Conservation (phyloP, 2,888 invertebrate species). For the Lithodes maja region DNA sequence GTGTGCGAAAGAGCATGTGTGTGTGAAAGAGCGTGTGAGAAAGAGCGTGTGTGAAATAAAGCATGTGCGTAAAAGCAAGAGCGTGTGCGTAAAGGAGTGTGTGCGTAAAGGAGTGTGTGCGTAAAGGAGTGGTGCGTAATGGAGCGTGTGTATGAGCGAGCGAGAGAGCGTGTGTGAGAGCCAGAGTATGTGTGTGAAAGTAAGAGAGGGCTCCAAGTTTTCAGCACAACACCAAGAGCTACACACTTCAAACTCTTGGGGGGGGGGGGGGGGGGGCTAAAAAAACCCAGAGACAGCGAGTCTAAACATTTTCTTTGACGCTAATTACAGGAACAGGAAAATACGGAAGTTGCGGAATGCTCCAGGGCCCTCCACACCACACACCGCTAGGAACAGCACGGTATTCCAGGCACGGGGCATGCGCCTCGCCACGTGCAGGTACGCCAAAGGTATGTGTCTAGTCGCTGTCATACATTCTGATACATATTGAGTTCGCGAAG, state of each 20-base stretch:
- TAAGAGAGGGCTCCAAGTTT: not conserved
- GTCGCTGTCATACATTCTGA: no score
- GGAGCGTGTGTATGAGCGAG: no score
- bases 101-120: no score
- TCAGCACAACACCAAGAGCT: not conserved
- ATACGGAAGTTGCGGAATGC: conserved; percentile 29
- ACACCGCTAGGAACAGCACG: conserved; percentile 7
- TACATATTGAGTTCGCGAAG: no score
- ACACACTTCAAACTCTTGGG: not conserved
- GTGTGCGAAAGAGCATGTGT: no score
- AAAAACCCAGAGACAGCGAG: conserved; percentile 22
- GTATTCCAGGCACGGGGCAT: conserved; percentile 2
- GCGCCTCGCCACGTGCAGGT: not conserved
- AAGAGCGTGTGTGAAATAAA: no score
- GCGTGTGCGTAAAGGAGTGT: no score
- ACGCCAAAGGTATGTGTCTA: not conserved
- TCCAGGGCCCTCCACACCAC: not conserved
- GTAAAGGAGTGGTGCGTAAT: no score
- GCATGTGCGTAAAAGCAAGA: no score
- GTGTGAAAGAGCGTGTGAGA: no score
- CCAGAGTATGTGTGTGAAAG: no score
- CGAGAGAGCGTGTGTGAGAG: no score
- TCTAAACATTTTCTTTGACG: conserved; percentile 25
- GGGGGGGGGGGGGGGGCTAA: not conserved
- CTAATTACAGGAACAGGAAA: conserved; percentile 30